Base-by-base conservation (phyloP, 2,113 vertebrate genomes). In the Catharus minimus region DNA sequence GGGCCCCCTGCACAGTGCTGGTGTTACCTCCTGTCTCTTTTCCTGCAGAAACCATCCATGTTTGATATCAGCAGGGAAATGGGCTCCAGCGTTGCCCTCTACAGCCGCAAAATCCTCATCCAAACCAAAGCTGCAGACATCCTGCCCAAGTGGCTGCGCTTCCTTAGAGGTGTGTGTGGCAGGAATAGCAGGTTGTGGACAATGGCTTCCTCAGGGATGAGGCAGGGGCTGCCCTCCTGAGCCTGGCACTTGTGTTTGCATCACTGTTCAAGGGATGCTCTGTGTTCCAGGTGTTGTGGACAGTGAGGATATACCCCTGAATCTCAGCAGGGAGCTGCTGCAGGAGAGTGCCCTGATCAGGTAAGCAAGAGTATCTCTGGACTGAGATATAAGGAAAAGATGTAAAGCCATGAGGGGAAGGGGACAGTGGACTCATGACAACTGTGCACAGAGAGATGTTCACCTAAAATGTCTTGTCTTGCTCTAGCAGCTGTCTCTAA, bases 271-370 rank as follows among this genome's bases (percentile, higher is more conserved):
- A 26, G 27, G 46, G 8, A 32, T 67, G 47, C 47, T 92, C 33
- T 92, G 50, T 92, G 62, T 94, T 92, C 61, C 75, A 99, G 99
- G 99, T 78, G 98, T 99, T 91, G 99, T 99, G 95, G 99, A 99
- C 98, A 99, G 99, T 28, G 99, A 99, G 96, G 99, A 99, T 93
- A 98, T 99, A 85, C 99, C 99, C 7, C 96, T 99, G 89, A 99
- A 99, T 94, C 98, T 99, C 95, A 99, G 99, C 97, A 97, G 99
- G 92, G 99, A 99, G 97, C 97, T 99, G 58, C 98, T 99, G 49
- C 99, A 99, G 97, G 99, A 99, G 96, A 99, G 99, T 16, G 93
- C 96, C 27, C 98, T 99, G 66, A 99, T 99, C 97, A 98, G 99
- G 99, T 99, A 92, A 94, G 94, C 46, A 6, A 9, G 15, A 43